Evolutionary conservation across 2,797 vertebrate species (phyloP).

Genomic region (Aplochiton taeniatus): DNA sequence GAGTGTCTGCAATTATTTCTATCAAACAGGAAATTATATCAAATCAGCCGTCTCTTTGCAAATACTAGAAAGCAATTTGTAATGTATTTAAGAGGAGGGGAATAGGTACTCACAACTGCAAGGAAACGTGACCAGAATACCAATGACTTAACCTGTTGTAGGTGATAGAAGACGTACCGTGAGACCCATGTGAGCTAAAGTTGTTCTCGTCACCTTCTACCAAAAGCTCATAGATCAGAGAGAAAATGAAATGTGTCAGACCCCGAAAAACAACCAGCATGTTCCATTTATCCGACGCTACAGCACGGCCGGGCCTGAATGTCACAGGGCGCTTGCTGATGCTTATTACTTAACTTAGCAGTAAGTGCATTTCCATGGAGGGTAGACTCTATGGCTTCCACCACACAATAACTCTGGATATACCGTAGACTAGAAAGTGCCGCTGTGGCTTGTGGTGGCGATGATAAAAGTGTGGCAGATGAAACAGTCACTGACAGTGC

Average conservation of each 20-base stretch:
- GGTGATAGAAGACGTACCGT: slow-evolving; percentile 3
- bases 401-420: slow-evolving; percentile 12
- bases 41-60: slow-evolving; percentile 35
- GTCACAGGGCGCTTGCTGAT: slow-evolving; percentile 27
- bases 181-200: neutral
- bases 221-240: slow-evolving; percentile 38
- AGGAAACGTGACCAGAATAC: slow-evolving; percentile 49
- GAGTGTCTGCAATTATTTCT: slow-evolving; percentile 51
- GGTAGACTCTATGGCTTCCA: slow-evolving; percentile 17
- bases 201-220: slow-evolving; percentile 21
- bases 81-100: slow-evolving; percentile 44
- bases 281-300: slow-evolving; percentile 28
- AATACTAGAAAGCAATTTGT: slow-evolving; percentile 36
- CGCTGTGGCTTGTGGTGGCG: slow-evolving; percentile 35
- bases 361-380: slow-evolving; percentile 34
- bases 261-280: slow-evolving; percentile 21
- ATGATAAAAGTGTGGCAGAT: slow-evolving; percentile 24
- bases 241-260: slow-evolving; percentile 33
- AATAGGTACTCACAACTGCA: slow-evolving; percentile 26
- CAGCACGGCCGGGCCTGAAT: slow-evolving; percentile 19
- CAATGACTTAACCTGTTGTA: slow-evolving; percentile 21
- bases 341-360: neutral
- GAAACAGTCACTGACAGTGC: slow-evolving; percentile 18
- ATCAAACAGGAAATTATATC: slow-evolving; percentile 53
- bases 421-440: slow-evolving; percentile 9